Conservation (phyloP, 1,140 invertebrate genomes). For the Yoshiicerus persimilis region DNA sequence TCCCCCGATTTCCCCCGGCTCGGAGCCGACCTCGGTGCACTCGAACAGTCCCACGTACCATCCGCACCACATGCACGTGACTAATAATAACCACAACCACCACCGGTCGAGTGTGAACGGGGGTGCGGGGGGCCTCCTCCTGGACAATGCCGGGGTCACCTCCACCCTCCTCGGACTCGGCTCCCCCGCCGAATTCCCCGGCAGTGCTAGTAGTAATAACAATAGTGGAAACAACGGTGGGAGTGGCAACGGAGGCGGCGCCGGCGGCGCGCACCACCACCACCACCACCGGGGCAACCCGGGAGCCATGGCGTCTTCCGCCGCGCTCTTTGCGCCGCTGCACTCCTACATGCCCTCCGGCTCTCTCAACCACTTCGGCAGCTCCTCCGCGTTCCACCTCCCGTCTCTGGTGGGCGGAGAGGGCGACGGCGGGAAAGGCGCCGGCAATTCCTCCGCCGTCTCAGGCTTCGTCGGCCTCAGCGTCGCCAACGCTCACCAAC, state of each 20-base stretch:
- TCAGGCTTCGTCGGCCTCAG: constrained; percentile 49
- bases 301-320: not conserved
- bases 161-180: not conserved
- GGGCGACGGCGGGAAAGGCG: not conserved
- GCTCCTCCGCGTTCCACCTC: constrained; percentile 44
- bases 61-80: not conserved
- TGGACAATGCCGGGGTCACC: not conserved
- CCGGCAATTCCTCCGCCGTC: not conserved
- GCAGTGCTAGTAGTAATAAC: constrained; percentile 28
- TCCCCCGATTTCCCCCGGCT: constrained; percentile 56
- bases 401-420: not conserved
- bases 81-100: not conserved
- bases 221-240: not conserved
- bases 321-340: constrained; percentile 13
- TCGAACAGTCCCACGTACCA: constrained; percentile 19
- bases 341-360: constrained; percentile 37
- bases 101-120: not conserved
- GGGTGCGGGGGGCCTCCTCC: not conserved
- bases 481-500: constrained; percentile 68
- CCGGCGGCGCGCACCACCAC: not conserved
- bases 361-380: constrained; percentile 21
- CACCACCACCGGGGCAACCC: not conserved
- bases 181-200: not conserved
- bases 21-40: constrained; percentile 48
- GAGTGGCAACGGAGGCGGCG: not conserved